phyloP scores from a whole-genome alignment of 2,888 invertebrate genomes.

The Nemotelus pantherinus region DNA sequence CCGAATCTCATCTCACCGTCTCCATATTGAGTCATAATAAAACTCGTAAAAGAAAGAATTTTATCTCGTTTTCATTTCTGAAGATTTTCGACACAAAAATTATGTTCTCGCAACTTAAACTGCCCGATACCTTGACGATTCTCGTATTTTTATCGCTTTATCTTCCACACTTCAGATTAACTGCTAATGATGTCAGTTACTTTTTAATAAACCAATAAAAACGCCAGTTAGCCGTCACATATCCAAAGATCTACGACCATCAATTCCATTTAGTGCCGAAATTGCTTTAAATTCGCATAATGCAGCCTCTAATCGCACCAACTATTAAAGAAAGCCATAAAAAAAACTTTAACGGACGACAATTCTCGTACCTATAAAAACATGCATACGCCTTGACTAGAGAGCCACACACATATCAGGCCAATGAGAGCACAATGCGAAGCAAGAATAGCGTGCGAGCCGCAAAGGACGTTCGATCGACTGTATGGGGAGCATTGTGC shows the following conservation, averaged over 20 bases:
- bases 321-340: not conserved
- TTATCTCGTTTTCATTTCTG: not conserved
- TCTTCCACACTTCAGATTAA: not conserved
- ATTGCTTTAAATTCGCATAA: not conserved
- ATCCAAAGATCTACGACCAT: not conserved
- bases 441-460: not conserved
- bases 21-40: not conserved
- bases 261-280: not conserved
- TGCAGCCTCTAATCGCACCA: constrained; percentile 8
- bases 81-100: not conserved
- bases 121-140: too few species aligned
- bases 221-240: not conserved
- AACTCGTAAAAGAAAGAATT: not conserved
- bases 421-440: too few species aligned
- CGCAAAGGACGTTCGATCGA: not conserved
- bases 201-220: constrained; percentile 5
- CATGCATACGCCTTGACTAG: too few species aligned
- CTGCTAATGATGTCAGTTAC: not conserved
- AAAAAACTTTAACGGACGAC: constrained; percentile 8
- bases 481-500: not conserved
- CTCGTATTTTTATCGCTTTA: too few species aligned
- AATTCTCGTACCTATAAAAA: not conserved
- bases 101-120: not conserved
- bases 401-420: too few species aligned
- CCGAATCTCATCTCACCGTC: not conserved